These are phyloP conservation scores for Oeneis ivallda DNA, from an alignment of 2,888 invertebrate genomes.

Conservation along the genomic window DNA sequence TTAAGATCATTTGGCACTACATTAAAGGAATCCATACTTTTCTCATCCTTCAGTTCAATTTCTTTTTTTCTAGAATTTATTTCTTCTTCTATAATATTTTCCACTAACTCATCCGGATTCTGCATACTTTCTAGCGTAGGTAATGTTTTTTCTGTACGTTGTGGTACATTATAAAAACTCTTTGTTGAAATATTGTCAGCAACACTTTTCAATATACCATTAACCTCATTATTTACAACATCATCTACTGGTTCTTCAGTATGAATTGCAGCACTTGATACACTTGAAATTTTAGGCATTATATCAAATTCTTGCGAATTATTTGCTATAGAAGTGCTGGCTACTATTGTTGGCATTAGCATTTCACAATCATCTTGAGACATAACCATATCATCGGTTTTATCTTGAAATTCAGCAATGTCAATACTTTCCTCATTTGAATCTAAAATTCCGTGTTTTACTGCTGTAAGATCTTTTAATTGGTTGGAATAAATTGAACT, in stretches of 20 bases:
- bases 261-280: slow-evolving; percentile 27
- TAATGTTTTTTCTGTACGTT: not conserved
- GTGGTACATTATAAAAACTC: not conserved
- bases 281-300: slow-evolving; percentile 36
- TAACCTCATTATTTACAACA: slow-evolving; percentile 1
- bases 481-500: not conserved
- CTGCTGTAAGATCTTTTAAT: not conserved
- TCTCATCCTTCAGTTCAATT: not conserved
- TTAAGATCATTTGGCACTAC: slow-evolving; percentile 1
- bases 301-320: slow-evolving; percentile 6
- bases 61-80: not conserved
- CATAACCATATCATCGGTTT: not conserved
- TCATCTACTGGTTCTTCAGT: not conserved
- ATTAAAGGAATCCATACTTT: not conserved
- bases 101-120: not conserved
- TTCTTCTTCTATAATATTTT: slow-evolving; percentile 15
- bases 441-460: not conserved
- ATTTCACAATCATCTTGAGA: slow-evolving; percentile 9
- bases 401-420: not conserved
- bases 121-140: not conserved
- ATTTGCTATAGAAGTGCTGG: slow-evolving; percentile 5
- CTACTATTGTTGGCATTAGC: slow-evolving; percentile 33
- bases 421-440: not conserved
- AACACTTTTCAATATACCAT: slow-evolving; percentile 22
- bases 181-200: slow-evolving; percentile 43